Evolutionary conservation across 1,140 invertebrate species (phyloP), one percentile per base, ranked within the genome.

Genomic region (Periplaneta americana): DNA sequence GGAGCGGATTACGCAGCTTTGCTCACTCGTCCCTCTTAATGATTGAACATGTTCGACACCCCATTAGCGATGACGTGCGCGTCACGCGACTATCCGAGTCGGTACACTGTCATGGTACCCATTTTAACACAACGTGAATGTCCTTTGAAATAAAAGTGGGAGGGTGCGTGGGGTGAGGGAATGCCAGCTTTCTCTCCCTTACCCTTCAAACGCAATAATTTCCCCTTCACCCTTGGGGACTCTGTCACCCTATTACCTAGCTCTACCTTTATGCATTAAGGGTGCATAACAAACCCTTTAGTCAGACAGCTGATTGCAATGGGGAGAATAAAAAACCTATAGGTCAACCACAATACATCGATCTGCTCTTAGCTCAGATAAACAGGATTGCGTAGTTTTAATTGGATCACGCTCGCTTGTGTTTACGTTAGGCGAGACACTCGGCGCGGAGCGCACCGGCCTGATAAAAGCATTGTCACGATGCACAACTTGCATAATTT

Each of bases 261-360:
- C 77, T 57, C 48, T 66, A 80, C 79, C 79, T 80, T 66, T 66
- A 80, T 80, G 79, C 39, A 80, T 80, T 39, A 80, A 39, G 79
- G 79, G 79, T 80, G 79, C 79, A 80, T 80, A 80, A 80, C 79
- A 80, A 80, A 80, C 79, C 79, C 79, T 80, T 80, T 74, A 80
- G 79, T 48, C 34, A 34, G 79, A 80, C 79, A 80, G 79, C 48
- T 80, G 79, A 74, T 31, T 80, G 48, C 48, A n/a, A 66, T 80
- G 22, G 22, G 48, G 11, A 57, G 48, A n/a, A n/a, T 57, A 57
- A 57, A 57, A 57, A 57, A 57, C 28, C 48, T 57, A 57, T 57
- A 57, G 48, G 48, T 57, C 28, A 57, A 57, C 48, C 48, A n/a
- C 48, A 57, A 57, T 57, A 57, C 48, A 57, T 57, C 48, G 48